phyloP scores from a whole-genome alignment of 2,888 invertebrate species.

The Horisme vitalbata region DNA sequence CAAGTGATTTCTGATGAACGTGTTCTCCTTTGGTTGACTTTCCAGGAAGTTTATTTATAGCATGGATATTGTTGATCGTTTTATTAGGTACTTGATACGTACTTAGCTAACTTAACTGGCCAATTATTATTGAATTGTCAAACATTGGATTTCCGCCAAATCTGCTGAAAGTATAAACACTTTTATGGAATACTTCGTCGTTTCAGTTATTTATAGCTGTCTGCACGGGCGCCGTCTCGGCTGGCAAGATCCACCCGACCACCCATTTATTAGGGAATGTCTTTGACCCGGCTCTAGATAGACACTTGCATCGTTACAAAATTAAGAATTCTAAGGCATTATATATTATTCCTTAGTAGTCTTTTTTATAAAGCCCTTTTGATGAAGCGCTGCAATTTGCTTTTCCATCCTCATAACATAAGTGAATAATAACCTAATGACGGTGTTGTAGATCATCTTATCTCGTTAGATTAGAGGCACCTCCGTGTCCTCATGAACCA shows the following conservation, averaged over 20 bases:
- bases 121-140: constrained; percentile 18
- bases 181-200: constrained; percentile 49
- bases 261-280: constrained; percentile 51
- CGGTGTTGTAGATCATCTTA: constrained; percentile 43
- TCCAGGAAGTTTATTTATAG: constrained; percentile 32
- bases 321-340: constrained; percentile 1
- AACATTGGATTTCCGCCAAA: constrained; percentile 50
- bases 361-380: constrained; percentile 9
- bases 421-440: constrained; percentile 12
- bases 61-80: constrained; percentile 31
- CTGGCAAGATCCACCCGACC: constrained; percentile 65
- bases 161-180: constrained; percentile 27
- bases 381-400: constrained; percentile 13
- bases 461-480: constrained; percentile 51
- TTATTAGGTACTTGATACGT: constrained; percentile 21
- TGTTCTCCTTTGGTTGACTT: constrained; percentile 11
- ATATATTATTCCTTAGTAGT: neutral
- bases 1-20: constrained; percentile 40
- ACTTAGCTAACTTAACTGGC: constrained; percentile 8
- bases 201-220: constrained; percentile 53
- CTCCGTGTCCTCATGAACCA: constrained; percentile 40
- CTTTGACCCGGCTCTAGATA: constrained; percentile 35
- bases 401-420: neutral
- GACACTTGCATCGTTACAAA: constrained; percentile 4
- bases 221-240: constrained; percentile 60